Conservation (phyloP, 2,888 invertebrate species). For the Hemaris fuciformis region DNA sequence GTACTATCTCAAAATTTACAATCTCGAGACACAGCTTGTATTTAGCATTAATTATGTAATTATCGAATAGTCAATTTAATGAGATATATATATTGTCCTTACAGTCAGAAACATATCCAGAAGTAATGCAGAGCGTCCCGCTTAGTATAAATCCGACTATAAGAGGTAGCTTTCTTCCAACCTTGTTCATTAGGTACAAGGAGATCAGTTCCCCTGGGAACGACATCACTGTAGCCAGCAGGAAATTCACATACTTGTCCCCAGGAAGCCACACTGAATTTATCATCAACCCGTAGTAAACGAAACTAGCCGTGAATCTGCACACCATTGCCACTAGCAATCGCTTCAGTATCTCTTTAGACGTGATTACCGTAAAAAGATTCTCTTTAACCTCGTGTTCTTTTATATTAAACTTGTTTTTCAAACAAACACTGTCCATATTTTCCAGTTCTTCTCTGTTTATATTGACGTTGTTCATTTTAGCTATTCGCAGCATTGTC, state of each 20-base stretch:
- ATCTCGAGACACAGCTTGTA: no score
- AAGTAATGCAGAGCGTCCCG: slow-evolving; percentile 49
- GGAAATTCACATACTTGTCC: slow-evolving; percentile 62
- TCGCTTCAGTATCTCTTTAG: slow-evolving; percentile 53
- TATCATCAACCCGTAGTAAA: slow-evolving; percentile 65
- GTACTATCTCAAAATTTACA: no score
- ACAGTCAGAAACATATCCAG: slow-evolving; percentile 53
- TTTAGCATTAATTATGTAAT: no score
- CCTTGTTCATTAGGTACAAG: slow-evolving; percentile 60
- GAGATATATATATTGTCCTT: no score
- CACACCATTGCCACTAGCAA: slow-evolving; percentile 43
- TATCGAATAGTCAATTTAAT: no score
- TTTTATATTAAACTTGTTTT: slow-evolving; percentile 52
- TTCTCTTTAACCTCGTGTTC: slow-evolving; percentile 49
- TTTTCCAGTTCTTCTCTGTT: slow-evolving; percentile 44
- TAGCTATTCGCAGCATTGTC: slow-evolving; percentile 45
- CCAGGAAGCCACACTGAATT: slow-evolving; percentile 67
- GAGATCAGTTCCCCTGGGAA: slow-evolving; percentile 65
- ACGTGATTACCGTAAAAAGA: slow-evolving; percentile 45
- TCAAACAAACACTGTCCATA: slow-evolving; percentile 46
- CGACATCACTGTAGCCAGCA: slow-evolving; percentile 61
- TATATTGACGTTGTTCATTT: slow-evolving; percentile 53
- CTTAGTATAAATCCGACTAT: slow-evolving; percentile 50
- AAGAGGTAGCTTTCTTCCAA: slow-evolving; percentile 59
- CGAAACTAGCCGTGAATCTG: slow-evolving; percentile 58